Evolutionary conservation across 2,113 vertebrate species (phyloP).

Genomic region (Rhynchomys soricoides): DNA sequence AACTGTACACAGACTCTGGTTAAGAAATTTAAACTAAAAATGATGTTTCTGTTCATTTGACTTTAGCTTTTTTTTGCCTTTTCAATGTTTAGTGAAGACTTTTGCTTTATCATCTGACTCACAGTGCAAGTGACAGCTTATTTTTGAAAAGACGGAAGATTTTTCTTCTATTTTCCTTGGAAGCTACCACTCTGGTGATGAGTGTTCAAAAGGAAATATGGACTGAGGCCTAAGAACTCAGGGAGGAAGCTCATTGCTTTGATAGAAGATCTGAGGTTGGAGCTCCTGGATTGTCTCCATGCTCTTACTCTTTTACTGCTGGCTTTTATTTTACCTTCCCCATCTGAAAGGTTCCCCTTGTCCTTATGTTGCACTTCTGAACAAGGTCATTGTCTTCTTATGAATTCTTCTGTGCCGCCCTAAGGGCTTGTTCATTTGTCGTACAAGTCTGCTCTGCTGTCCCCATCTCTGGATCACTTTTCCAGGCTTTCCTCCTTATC

Average conservation of each 20-base stretch:
- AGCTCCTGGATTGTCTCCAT: neutral
- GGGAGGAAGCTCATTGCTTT: neutral
- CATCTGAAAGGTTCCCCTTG: neutral
- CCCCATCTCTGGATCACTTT: neutral
- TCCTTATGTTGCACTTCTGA: neutral
- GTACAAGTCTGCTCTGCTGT: neutral
- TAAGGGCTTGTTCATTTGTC: neutral
- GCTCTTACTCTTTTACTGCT: neutral
- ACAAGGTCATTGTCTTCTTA: neutral
- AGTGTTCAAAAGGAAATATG: neutral
- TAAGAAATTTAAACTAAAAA: neutral
- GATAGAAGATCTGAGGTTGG: neutral
- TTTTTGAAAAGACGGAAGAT: neutral
- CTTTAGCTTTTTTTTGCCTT: neutral
- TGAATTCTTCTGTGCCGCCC: neutral
- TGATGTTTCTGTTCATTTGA: neutral
- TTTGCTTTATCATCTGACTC: neutral
- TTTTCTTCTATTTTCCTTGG: neutral
- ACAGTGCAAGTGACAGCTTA: neutral
- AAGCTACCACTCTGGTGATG: neutral
- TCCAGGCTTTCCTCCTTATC: neutral
- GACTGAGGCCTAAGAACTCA: neutral
- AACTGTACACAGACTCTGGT: neutral
- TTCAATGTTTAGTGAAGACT: neutral
- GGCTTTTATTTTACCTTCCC: neutral